Evolutionary conservation across 1,140 invertebrate genomes (phyloP), one percentile per base, ranked within the genome.

Genomic region (Bradysia coprophila): DNA sequence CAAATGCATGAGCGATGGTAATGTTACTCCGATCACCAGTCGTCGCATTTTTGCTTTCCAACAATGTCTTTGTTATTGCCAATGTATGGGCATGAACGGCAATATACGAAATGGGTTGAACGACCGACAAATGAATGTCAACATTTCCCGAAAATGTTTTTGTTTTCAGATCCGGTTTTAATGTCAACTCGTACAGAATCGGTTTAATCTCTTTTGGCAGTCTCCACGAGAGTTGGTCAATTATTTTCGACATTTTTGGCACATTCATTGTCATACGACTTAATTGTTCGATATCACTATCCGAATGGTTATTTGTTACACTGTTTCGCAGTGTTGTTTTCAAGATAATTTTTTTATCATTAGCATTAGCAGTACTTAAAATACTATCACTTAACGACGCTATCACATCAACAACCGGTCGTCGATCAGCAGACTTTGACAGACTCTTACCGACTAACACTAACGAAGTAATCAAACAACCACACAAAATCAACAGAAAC

Each of bases 111-210:
- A 70, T 74, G 4, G 64, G 53, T 22, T 69, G 52, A 2, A 62
- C 49, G 1, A 81, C 62, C 37, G 71, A 59, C 32, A 91, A 54
- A 13, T 68, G 59, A n/a, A 90, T 87, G 39, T 66, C 70, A 0
- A 88, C 81, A 22, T 61, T 65, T 1, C 88, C 87, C 42, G 62
- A 54, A 54, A 85, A 90, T 11, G 64, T 72, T 9, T 76, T 80
- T 9, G 62, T 63, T 19, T 67, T 58, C 23, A 92, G 57, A 56
- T 88, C 68, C 0, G 88, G 87, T 45, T 76, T 63, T 22, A 92
- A 59, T 6, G 66, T 67, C 1, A 94, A 54, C 41, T 81, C 73
- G 54, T 94, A 93, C 48, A 78, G 72, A 1, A 68, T 44, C 0
- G 89, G 87, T 11, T 64, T 60, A 1, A 87, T 66, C 42, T 73